phyloP scores from a whole-genome alignment of 2,888 invertebrate species.

The Scaptomyza reducta region DNA sequence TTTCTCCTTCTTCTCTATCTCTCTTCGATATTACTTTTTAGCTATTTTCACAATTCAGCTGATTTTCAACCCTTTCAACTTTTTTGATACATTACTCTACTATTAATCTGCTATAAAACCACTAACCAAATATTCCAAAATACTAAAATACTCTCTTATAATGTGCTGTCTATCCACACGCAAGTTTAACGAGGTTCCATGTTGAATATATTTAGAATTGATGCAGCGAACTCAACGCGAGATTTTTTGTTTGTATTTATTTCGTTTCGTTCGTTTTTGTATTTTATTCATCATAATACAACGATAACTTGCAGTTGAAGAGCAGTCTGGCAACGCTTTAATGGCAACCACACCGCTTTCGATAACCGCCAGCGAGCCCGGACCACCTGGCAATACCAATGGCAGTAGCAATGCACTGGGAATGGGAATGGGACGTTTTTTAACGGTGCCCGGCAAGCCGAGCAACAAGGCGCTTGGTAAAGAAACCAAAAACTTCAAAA shows the following conservation, averaged over 20 bases:
- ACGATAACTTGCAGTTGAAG: slow-evolving; percentile 83
- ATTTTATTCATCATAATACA: slow-evolving; percentile 24
- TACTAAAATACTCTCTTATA: background rate
- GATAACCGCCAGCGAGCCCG: slow-evolving; percentile 76
- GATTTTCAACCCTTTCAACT: slow-evolving; percentile 9
- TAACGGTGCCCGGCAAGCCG: slow-evolving; percentile 83
- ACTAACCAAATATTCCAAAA: slow-evolving; percentile 2
- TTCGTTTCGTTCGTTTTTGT: slow-evolving; percentile 7
- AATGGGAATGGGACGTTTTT: slow-evolving; percentile 83
- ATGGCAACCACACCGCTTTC: slow-evolving; percentile 79
- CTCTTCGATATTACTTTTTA: slow-evolving; percentile 3
- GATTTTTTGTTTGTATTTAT: slow-evolving; percentile 28
- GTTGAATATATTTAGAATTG: slow-evolving; percentile 4
- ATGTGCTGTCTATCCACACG: slow-evolving; percentile 22
- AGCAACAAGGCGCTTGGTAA: slow-evolving; percentile 77
- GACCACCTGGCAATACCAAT: slow-evolving; percentile 69
- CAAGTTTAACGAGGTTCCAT: background rate
- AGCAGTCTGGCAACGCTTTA: slow-evolving; percentile 77
- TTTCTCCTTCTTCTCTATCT: slow-evolving; percentile 29
- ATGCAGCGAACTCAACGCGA: slow-evolving; percentile 29
- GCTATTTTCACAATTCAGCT: background rate
- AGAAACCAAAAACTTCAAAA: slow-evolving; percentile 48
- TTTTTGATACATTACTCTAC: slow-evolving; percentile 9
- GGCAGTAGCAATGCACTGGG: slow-evolving; percentile 77
- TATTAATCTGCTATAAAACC: slow-evolving; percentile 8